These are phyloP conservation scores for Drosophila jambulina DNA, from an alignment of 1,140 invertebrate species.

Conservation along the genomic window DNA sequence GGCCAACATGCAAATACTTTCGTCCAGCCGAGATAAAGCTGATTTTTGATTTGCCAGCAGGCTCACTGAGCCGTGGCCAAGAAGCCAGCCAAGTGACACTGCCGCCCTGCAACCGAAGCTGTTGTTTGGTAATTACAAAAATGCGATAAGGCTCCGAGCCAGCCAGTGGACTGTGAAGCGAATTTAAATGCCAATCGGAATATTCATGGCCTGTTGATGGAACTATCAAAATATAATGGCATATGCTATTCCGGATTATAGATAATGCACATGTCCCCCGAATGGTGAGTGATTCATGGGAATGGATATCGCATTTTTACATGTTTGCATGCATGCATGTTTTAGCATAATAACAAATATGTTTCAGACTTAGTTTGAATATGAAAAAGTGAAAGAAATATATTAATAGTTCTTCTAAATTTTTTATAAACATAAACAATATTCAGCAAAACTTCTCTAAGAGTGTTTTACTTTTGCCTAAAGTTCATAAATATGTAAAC, in stretches of 20 bases:
- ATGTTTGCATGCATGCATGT: constrained; percentile 3
- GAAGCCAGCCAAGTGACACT: constrained; percentile 66
- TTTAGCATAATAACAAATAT: background rate
- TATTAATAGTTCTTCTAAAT: background rate
- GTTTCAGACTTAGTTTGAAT: background rate
- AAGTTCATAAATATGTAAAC: background rate
- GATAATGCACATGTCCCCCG: constrained; percentile 30
- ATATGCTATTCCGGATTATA: constrained; percentile 44
- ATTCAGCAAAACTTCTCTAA: background rate
- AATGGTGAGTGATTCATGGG: background rate
- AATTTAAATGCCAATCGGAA: constrained; percentile 25
- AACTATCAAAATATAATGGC: constrained; percentile 43
- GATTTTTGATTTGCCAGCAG: constrained; percentile 70
- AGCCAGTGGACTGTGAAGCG: constrained; percentile 24
- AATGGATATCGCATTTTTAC: constrained; percentile 30
- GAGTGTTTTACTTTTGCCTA: background rate
- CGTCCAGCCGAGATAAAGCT: constrained; percentile 58
- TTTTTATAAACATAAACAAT: too few species aligned
- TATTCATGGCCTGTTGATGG: constrained; percentile 45
- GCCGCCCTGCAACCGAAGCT: constrained; percentile 46
- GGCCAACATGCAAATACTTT: constrained; percentile 54
- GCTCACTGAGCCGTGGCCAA: constrained; percentile 56
- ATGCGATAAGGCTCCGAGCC: constrained; percentile 64
- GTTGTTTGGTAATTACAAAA: constrained; percentile 73
- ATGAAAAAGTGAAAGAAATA: background rate